Base-by-base conservation (phyloP, 2,888 invertebrate species). In the Campopleginae sp. region DNA sequence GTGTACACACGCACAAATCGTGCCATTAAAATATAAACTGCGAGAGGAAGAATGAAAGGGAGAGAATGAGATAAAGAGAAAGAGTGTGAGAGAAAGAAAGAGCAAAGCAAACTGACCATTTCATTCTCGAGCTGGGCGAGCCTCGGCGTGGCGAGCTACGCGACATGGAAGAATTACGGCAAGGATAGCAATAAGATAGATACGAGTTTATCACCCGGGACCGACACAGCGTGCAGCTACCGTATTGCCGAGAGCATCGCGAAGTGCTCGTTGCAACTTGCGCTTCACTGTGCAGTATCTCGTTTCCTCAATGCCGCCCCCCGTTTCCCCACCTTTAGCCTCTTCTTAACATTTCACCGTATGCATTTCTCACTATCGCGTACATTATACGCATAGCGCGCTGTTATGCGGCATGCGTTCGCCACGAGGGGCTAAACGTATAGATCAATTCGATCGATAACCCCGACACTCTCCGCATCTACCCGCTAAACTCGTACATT, bases 181-280 rank as follows among this genome's bases (percentile, higher is more conserved):
- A 88, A 88, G 91, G 92, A 91, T 91, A 91, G 90, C 90, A 90
- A 90, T 90, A 91, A 90, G 90, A 90, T 88, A 90, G 91, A 91
- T 91, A 91, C 91, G 90, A 90, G 90, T 92, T 91, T 91, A 92
- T 91, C 90, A 89, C 86, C 68, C 66, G 82, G 58, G 38, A 65
- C 17, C 31, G 80, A 76, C 85, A 72, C 63, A 58, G 58, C 71
- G 17, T 71, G 58, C 71, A 84, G 88, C 89, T 88, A 90, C 89
- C 87, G 88, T 88, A 86, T 70, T 81, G 77, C 66, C 70, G 76
- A 48, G 79, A 79, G 74, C 74, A 46, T 27, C 54, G 68, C 51
- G 27, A 19, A 61, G 63, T 48, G 19, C 65, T 33, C 76, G n/a
- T 19, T 58, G 48, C 72, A 23, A 76, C 48, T 65, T 17, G 44